These are phyloP conservation scores for Anas platyrhynchos DNA, from an alignment of 2,113 vertebrate genomes.

Conservation along the genomic window DNA sequence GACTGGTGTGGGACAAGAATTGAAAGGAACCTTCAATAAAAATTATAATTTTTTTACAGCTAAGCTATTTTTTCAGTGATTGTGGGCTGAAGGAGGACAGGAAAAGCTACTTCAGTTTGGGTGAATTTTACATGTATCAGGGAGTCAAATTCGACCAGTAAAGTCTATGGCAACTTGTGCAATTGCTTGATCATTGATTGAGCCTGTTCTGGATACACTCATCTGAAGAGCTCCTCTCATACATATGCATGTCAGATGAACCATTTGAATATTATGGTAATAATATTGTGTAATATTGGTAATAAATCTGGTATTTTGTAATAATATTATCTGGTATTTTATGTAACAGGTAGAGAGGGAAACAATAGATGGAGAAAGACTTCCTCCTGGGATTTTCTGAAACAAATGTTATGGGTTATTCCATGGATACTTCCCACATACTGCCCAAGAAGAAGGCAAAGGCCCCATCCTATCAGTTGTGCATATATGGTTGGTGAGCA, in stretches of 20 bases:
- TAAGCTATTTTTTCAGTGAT: not conserved
- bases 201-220: not conserved
- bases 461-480: not conserved
- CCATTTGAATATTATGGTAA: not conserved
- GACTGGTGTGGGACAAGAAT: not conserved
- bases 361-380: not conserved
- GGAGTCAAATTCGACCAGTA: not conserved
- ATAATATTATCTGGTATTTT: not conserved
- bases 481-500: too few relatives aligned
- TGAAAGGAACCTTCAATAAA: not conserved
- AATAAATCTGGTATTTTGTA: too few relatives aligned
- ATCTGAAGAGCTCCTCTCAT: not conserved
- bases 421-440: not conserved
- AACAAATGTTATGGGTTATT: not conserved
- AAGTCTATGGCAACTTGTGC: not conserved
- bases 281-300: not conserved
- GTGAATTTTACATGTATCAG: not conserved
- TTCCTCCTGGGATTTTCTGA: not conserved
- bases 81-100: not conserved
- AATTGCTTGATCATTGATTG: not conserved
- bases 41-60: not conserved
- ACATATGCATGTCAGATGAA: not conserved
- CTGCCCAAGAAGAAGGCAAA: not conserved
- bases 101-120: not conserved
- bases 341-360: not conserved